Evolutionary conservation across 2,888 invertebrate species (phyloP).

Genomic region (Pristionchus japonicus): DNA sequence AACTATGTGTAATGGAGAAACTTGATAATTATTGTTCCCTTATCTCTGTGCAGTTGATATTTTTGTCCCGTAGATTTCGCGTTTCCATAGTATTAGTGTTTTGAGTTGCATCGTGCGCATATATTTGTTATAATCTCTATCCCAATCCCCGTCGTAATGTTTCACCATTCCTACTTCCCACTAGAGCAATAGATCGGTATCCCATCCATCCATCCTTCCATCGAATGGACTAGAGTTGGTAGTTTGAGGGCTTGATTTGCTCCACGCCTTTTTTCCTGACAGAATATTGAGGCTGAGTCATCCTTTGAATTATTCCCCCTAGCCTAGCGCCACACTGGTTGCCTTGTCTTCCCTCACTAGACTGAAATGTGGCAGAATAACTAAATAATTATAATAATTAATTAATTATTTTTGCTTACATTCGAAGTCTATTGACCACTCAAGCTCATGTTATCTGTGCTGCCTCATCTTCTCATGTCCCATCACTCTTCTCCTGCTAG

Average conservation of each 20-base stretch:
- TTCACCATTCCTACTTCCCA: background rate
- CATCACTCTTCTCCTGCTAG: background rate
- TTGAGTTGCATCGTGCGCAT: background rate
- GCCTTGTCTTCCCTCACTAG: background rate
- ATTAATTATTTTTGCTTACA: background rate
- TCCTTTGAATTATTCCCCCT: background rate
- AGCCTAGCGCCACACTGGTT: constrained; percentile 7
- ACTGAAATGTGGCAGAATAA: background rate
- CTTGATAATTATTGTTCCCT: background rate
- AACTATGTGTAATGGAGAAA: background rate
- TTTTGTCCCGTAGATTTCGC: background rate
- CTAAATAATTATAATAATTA: background rate
- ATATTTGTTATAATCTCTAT: background rate
- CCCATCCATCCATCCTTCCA: background rate
- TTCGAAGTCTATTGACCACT: background rate
- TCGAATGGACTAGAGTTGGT: background rate
- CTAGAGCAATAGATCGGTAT: background rate
- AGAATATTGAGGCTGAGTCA: too few relatives aligned
- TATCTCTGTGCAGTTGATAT: background rate
- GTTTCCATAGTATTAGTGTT: background rate
- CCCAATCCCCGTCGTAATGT: background rate
- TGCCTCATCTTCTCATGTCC: background rate
- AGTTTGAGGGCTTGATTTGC: background rate
- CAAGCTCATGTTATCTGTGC: background rate
- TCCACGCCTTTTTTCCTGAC: background rate